Conservation (phyloP, 2,797 vertebrate species). For the Siniperca obscura region DNA sequence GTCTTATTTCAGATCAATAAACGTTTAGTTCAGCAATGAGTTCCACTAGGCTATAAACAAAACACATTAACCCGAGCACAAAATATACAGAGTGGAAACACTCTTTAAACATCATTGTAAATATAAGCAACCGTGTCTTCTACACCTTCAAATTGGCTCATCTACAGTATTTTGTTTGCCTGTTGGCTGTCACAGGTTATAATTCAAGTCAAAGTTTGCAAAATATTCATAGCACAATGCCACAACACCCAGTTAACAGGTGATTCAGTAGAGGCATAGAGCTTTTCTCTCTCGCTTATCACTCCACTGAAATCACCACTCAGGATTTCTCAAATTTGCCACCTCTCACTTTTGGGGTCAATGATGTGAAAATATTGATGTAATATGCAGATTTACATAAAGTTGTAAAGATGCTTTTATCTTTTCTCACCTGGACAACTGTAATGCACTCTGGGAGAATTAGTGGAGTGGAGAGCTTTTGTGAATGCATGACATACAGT, state of each 20-base stretch:
- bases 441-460: conserved; percentile 36
- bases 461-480: conserved; percentile 30
- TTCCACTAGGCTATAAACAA: conserved; percentile 21
- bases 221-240: conserved; percentile 32
- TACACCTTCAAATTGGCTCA: conserved; percentile 25
- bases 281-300: neutral
- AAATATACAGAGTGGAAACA: conserved; percentile 16
- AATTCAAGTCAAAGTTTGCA: conserved; percentile 35
- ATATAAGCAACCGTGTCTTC: neutral
- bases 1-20: conserved; percentile 29
- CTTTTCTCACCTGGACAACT: conserved; percentile 15
- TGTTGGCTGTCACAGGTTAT: conserved; percentile 16
- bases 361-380: conserved; percentile 37
- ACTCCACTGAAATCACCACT: conserved; percentile 32
- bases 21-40: neutral
- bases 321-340: conserved; percentile 31
- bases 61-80: conserved; percentile 8
- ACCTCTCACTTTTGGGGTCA: neutral
- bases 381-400: conserved; percentile 22
- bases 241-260: conserved; percentile 13
- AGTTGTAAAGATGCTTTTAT: conserved; percentile 52
- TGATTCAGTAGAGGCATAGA: neutral
- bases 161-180: conserved; percentile 6
- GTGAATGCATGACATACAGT: conserved; percentile 2
- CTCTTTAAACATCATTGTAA: conserved; percentile 11